Conservation (phyloP, 1,140 invertebrate species). For the Glossosoma conforme region DNA sequence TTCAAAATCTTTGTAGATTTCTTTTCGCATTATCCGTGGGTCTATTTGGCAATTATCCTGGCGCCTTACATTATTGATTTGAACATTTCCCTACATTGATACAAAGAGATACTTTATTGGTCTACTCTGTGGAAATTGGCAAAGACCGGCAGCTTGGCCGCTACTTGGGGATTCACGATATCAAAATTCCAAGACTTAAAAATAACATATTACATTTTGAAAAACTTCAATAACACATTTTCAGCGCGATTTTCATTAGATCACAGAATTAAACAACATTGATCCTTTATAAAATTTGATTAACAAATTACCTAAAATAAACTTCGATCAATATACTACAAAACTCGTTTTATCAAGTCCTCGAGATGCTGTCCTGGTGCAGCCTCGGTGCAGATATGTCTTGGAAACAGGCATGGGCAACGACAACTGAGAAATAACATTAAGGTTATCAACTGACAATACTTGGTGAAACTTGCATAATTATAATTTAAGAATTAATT, state of each 20-base stretch:
- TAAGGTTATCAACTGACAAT: too few species aligned
- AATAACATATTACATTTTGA: neutral
- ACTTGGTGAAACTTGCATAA: too few species aligned
- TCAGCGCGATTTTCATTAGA: neutral
- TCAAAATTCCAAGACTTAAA: neutral
- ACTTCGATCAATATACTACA: too few species aligned
- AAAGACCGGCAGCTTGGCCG: slow-evolving; percentile 28
- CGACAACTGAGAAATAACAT: too few species aligned
- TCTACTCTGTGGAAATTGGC: slow-evolving; percentile 31
- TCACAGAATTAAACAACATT: neutral
- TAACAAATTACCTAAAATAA: too few species aligned
- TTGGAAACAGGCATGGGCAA: too few species aligned
- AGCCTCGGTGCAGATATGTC: too few species aligned
- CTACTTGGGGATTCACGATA: slow-evolving; percentile 10
- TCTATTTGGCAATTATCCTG: neutral
- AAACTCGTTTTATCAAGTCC: too few species aligned
- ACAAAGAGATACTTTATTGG: slow-evolving; percentile 32
- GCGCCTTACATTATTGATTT: slow-evolving; percentile 22
- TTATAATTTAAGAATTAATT: too few species aligned
- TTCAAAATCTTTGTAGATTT: too few species aligned
- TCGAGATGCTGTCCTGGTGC: too few species aligned
- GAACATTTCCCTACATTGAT: slow-evolving; percentile 24
- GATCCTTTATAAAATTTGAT: neutral
- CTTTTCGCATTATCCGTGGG: too few species aligned
- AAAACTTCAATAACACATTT: neutral